Conservation (phyloP, 1,140 invertebrate genomes). For the Calephelis virginiensis region DNA sequence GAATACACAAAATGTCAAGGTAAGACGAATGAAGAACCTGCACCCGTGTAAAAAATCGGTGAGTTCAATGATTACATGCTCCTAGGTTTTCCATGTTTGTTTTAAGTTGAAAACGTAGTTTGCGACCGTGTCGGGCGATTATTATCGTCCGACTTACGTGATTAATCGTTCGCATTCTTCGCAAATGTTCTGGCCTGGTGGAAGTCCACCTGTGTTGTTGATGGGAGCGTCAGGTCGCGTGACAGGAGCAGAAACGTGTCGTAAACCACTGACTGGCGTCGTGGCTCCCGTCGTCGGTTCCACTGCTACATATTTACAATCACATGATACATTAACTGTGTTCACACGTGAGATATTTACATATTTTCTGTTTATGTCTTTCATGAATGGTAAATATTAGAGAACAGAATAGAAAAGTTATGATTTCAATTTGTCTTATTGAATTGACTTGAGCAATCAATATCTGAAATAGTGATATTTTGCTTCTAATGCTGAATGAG, state of each 20-base stretch:
- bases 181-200: conserved; percentile 93
- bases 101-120: conserved; percentile 27
- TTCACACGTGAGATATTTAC: too few relatives aligned
- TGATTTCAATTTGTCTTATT: too few relatives aligned
- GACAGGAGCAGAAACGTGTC: conserved; percentile 86
- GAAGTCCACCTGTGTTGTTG: conserved; percentile 83
- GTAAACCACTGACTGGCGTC: conserved; percentile 67
- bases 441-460: too few relatives aligned
- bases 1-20: not conserved
- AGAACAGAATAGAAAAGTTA: not conserved
- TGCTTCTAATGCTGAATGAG: not conserved
- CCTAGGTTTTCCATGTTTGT: conserved; percentile 6
- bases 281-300: conserved; percentile 49
- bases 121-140: conserved; percentile 66
- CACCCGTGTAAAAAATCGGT: not conserved
- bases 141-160: conserved; percentile 87
- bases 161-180: conserved; percentile 95
- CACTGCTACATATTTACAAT: conserved; percentile 37
- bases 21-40: conserved; percentile 1
- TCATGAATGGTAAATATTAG: too few relatives aligned
- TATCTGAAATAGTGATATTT: not conserved
- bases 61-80: not conserved
- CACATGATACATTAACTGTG: not conserved
- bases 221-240: conserved; percentile 84
- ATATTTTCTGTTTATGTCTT: not conserved